phyloP scores from a whole-genome alignment of 2,797 vertebrate genomes.

The Aulostomus chinensis region DNA sequence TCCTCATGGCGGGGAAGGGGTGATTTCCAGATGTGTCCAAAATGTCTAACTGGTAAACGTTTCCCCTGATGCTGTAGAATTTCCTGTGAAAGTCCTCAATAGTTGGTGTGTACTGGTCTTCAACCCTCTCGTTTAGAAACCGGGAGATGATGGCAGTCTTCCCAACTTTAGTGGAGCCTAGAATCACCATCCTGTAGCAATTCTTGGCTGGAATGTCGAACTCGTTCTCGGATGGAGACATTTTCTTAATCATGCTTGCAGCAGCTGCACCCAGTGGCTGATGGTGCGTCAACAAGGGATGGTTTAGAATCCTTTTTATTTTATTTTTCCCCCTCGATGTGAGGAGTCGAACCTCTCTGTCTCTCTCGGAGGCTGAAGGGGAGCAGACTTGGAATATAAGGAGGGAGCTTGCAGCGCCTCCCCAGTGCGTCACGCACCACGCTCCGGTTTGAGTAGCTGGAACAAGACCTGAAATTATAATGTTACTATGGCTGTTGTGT shows the following conservation, averaged over 20 bases:
- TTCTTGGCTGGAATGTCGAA: conserved; percentile 94
- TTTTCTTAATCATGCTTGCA: conserved; percentile 93
- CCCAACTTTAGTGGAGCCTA: conserved; percentile 97
- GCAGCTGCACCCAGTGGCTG: conserved; percentile 33
- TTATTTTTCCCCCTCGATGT: background rate
- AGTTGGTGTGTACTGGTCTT: conserved; percentile 96
- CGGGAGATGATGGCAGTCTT: conserved; percentile 97
- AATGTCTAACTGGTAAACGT: conserved; percentile 96
- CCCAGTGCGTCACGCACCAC: conserved; percentile 62
- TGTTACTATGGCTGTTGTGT: conserved; percentile 46
- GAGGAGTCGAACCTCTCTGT: conserved; percentile 14
- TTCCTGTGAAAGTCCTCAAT: conserved; percentile 99
- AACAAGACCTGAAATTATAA: conserved; percentile 34
- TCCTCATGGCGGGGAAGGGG: conserved; percentile 95
- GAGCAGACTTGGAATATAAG: conserved; percentile 54
- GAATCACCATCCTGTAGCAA: conserved; percentile 95
- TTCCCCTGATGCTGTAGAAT: conserved; percentile 95
- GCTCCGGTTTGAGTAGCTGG: conserved; percentile 34
- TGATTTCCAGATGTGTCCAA: conserved; percentile 97
- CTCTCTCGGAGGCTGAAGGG: conserved; percentile 23
- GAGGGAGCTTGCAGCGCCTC: conserved; percentile 59
- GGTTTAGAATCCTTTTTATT: too few species aligned
- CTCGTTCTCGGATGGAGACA: conserved; percentile 87
- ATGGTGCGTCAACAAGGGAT: background rate
- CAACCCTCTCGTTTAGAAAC: conserved; percentile 93